Evolutionary conservation across 2,797 vertebrate species (phyloP).

Genomic region (Helicolenus hilgendorfi): DNA sequence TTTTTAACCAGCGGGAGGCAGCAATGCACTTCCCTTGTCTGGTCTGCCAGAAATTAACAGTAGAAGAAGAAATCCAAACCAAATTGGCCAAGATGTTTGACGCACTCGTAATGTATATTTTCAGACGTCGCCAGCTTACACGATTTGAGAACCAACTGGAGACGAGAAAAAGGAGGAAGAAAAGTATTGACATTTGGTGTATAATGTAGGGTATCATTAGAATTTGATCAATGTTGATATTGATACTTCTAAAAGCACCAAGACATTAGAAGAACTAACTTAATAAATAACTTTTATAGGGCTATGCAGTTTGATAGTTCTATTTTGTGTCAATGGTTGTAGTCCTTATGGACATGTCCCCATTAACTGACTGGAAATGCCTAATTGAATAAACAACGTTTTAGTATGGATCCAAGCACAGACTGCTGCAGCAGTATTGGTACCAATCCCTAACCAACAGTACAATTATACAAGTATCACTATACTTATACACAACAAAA

Average conservation of each 20-base stretch:
- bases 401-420: background rate
- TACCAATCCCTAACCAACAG: background rate
- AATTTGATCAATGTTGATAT: background rate
- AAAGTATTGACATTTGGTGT: background rate
- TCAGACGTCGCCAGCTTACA: background rate
- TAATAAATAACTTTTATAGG: background rate
- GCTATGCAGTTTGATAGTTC: background rate
- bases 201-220: background rate
- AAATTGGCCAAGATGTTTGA: background rate
- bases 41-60: background rate
- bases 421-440: background rate
- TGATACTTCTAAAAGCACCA: background rate
- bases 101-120: background rate
- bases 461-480: background rate
- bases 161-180: background rate
- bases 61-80: background rate
- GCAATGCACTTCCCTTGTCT: background rate
- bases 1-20: background rate
- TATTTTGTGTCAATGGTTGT: background rate
- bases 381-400: background rate
- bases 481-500: background rate
- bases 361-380: background rate
- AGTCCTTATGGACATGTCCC: background rate
- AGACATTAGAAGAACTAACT: background rate
- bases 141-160: background rate